A percentile compares a stretch with the other conserved stretches of the same genome.
Conservation (phyloP, 2,113 vertebrate genomes). For the Anarhynchus alexandrinus region DNA sequence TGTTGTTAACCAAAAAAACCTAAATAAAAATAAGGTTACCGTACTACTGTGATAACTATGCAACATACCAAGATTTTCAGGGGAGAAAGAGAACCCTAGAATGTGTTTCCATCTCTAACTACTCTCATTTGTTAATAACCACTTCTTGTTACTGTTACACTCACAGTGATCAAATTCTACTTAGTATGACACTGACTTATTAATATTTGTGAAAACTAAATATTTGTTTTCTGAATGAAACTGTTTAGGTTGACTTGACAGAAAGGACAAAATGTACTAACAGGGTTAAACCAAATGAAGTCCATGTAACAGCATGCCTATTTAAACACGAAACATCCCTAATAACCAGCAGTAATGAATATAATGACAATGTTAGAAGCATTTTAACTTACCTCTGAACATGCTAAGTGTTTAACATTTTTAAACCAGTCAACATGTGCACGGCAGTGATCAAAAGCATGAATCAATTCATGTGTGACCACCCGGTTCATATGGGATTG, state of each 20-base stretch:
- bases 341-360: neutral
- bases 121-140: neutral
- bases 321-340: neutral
- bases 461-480: conserved; percentile 93
- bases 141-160: neutral
- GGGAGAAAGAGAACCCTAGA: neutral
- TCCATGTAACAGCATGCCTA: neutral
- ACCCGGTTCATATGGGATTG: conserved; percentile 94
- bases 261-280: neutral
- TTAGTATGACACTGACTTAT: neutral
- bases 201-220: neutral
- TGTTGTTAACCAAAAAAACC: neutral
- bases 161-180: neutral
- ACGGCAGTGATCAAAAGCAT: conserved; percentile 95
- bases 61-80: neutral
- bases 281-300: neutral
- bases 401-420: conserved; percentile 89
- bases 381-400: conserved; percentile 87
- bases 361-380: neutral
- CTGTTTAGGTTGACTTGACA: neutral
- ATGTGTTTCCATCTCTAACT: neutral
- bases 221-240: neutral
- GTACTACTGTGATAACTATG: neutral
- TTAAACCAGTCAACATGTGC: conserved; percentile 95
- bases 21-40: neutral